phyloP scores from a whole-genome alignment of 1,140 invertebrate genomes.

The Psilanteris sp. region DNA sequence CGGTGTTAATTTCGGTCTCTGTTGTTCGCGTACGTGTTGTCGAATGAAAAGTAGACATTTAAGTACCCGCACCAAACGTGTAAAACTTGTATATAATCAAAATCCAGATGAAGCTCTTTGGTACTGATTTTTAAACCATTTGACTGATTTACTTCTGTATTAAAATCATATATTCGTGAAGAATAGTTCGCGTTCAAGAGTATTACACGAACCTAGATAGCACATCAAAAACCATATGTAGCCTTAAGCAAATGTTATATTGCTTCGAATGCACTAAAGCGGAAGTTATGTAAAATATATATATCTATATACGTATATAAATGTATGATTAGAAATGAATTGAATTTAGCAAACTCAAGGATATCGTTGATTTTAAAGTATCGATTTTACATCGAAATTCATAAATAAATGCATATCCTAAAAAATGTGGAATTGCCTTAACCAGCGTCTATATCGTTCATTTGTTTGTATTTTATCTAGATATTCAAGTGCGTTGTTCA shows the following conservation, averaged over 20 bases:
- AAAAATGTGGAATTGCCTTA: too few species aligned
- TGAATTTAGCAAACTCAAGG: too few species aligned
- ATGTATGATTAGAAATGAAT: too few species aligned
- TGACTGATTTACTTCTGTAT: conserved; percentile 29
- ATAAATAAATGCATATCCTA: too few species aligned
- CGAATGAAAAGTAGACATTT: conserved; percentile 37
- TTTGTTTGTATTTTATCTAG: too few species aligned
- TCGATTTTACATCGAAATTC: too few species aligned
- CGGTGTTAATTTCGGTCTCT: conserved; percentile 42
- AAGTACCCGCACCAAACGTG: conserved; percentile 21
- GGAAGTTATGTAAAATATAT: too few species aligned
- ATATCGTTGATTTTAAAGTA: too few species aligned
- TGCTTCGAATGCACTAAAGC: too few species aligned
- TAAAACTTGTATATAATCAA: conserved; percentile 15
- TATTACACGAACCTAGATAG: neutral
- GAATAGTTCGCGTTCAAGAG: neutral
- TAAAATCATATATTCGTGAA: conserved; percentile 20
- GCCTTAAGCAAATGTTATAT: conserved; percentile 5
- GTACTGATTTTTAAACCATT: conserved; percentile 16
- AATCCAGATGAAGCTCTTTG: conserved; percentile 17
- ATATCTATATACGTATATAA: too few species aligned
- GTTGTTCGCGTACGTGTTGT: conserved; percentile 37
- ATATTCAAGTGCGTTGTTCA: too few species aligned
- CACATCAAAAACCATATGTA: neutral
- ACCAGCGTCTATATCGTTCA: too few species aligned